Conservation (phyloP, 2,113 vertebrate genomes). For the Sterna hirundo region DNA sequence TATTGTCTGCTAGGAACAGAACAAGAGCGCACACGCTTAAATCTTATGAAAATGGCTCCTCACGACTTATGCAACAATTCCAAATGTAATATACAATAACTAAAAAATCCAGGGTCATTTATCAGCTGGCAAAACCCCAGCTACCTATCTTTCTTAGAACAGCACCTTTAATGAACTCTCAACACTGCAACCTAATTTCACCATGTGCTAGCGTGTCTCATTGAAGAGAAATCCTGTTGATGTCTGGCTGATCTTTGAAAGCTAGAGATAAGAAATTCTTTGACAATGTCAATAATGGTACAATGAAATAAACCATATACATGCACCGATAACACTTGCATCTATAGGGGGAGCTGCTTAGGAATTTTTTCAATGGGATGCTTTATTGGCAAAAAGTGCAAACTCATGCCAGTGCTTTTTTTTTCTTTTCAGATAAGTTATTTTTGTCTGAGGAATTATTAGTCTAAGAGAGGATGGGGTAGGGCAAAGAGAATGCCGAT, state of each 20-base stretch:
- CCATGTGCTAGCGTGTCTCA: neutral
- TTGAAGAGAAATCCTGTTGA: slow-evolving; percentile 18
- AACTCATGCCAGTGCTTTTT: neutral
- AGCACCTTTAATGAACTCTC: slow-evolving; percentile 11
- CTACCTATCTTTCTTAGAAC: neutral
- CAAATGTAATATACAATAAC: neutral
- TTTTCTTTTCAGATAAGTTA: neutral
- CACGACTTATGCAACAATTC: neutral
- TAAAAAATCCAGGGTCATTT: neutral
- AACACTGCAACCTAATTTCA: neutral
- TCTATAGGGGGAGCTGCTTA: neutral
- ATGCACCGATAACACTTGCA: accelerated
- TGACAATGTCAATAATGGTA: neutral
- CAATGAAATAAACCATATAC: neutral
- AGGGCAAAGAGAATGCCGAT: neutral
- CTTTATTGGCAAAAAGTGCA: neutral
- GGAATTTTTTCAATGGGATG: neutral
- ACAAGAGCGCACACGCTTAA: neutral
- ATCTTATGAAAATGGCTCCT: neutral
- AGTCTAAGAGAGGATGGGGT: neutral
- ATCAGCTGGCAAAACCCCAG: neutral
- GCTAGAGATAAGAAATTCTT: slow-evolving; percentile 45
- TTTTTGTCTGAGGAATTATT: neutral
- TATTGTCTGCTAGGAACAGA: neutral
- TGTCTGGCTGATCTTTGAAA: slow-evolving; percentile 37